Base-by-base conservation (phyloP, 2,888 invertebrate species). In the Plagiodera versicolora region DNA sequence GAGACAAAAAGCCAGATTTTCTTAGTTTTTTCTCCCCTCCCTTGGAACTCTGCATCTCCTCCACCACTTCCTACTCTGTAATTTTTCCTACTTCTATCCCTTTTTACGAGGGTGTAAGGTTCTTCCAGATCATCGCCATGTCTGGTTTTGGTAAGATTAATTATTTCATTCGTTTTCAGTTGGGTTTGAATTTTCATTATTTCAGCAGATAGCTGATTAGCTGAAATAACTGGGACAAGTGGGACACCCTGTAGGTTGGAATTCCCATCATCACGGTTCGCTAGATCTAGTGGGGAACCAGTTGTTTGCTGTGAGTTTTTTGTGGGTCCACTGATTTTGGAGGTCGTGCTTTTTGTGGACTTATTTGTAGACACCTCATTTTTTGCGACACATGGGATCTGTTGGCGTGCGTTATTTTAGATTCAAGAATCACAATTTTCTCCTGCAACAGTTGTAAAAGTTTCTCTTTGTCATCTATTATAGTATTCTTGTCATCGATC, bases 11-110 rank as follows among this genome's bases (percentile, higher is more conserved):
- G 20, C 48, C 48, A 48, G 14, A 48, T 19, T 24, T 48, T 48
- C 8, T 28, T 28, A 28, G 28, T 28, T 19, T 20, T 48, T 9
- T 20, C n/a, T 14, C 19, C 48, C 5, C 11, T 48, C n/a, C 48
- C 48, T 48, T 48, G 19, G 11, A 48, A 24, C n/a, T 48, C 24
- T 48, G 18, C 48, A 9, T 48, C 48, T 0, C 20, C 48, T 19
- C 20, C n/a, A 48, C 48, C 48, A 19, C 48, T 48, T 1, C 48
- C 48, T 8, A 48, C 20, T 48, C 20, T 48, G 24, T 48, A 20
- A 20, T 11, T 0, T n/a, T 11, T 19, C 24, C 11, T 48, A 19
- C 20, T 48, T 10, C 11, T 48, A 6, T 10, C 20, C 14, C 20
- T 48, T 3, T 19, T n/a, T 10, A 48, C 20, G 6, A 20, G n/a